Conservation (phyloP, 2,113 vertebrate species). For the Dipodomys merriami region DNA sequence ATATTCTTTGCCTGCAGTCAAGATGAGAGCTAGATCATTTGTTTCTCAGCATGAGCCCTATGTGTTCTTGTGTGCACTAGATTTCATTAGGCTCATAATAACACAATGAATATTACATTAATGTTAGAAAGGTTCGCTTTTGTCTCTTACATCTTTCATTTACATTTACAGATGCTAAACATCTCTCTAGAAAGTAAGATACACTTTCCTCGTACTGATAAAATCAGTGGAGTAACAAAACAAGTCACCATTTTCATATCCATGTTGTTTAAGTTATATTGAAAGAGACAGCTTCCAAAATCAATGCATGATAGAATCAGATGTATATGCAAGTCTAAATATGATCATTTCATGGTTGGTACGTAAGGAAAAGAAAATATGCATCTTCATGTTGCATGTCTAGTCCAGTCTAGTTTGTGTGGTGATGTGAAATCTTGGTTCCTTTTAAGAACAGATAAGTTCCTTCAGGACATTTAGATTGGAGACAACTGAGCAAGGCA, state of each 20-base stretch:
- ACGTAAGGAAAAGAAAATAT: not conserved
- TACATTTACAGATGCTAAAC: slow-evolving; percentile 90
- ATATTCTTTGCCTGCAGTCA: slow-evolving; percentile 91
- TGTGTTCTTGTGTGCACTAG: slow-evolving; percentile 88
- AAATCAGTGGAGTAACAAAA: slow-evolving; percentile 26
- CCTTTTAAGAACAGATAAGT: slow-evolving; percentile 43
- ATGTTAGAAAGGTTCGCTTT: slow-evolving; percentile 88
- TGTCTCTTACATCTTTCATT: slow-evolving; percentile 87
- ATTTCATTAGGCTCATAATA: slow-evolving; percentile 94
- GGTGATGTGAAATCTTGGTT: not conserved
- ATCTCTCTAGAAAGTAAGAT: slow-evolving; percentile 82
- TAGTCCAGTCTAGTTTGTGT: slow-evolving; percentile 38
- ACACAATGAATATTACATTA: slow-evolving; percentile 90
- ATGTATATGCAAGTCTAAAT: not conserved
- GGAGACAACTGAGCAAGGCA: slow-evolving; percentile 36
- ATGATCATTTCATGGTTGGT: not conserved
- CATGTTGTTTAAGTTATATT: slow-evolving; percentile 29
- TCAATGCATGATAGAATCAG: slow-evolving; percentile 20
- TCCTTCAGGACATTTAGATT: slow-evolving; percentile 15
- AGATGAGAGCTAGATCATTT: slow-evolving; percentile 91
- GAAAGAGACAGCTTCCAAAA: slow-evolving; percentile 1
- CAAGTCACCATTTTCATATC: slow-evolving; percentile 17
- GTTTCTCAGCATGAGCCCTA: slow-evolving; percentile 94
- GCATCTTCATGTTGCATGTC: not conserved
- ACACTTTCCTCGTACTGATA: not conserved